phyloP scores from a whole-genome alignment of 30 jellyfish, hydroid and myxozoan genomes.

The Aurelia coerulea region DNA sequence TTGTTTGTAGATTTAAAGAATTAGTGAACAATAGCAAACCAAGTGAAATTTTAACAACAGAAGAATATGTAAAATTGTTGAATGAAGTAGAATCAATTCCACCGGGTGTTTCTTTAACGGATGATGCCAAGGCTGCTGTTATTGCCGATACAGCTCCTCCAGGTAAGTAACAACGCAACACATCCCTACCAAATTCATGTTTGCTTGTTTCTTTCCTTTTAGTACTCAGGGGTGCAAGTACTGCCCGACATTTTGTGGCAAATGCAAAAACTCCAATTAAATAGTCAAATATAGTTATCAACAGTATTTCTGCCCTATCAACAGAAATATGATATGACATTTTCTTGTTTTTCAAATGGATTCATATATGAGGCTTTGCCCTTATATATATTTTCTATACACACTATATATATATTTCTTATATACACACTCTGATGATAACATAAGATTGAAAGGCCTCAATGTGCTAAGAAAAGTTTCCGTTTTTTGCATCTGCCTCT shows the following conservation, averaged over 20 bases:
- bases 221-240: too few species aligned
- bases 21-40: slow-evolving; percentile 53
- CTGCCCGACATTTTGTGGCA: too few species aligned
- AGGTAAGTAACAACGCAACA: slow-evolving; percentile 7
- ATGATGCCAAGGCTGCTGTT: slow-evolving; percentile 6
- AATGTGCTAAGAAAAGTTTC: too few species aligned
- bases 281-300: too few species aligned
- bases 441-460: too few species aligned
- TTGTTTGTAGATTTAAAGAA: slow-evolving; percentile 73
- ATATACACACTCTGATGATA: too few species aligned
- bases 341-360: neutral
- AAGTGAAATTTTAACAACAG: slow-evolving; percentile 71
- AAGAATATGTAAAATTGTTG: slow-evolving; percentile 77
- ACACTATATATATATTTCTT: too few species aligned
- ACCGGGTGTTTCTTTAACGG: slow-evolving; percentile 73
- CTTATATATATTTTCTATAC: neutral
- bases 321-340: neutral
- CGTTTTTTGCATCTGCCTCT: too few species aligned
- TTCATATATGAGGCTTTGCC: neutral
- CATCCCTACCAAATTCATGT: slow-evolving; percentile 4
- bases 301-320: too few species aligned
- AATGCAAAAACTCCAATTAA: too few species aligned
- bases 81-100: slow-evolving; percentile 89
- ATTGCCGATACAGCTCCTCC: slow-evolving; percentile 42
- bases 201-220: neutral